These are phyloP conservation scores for Phaedon cochleariae DNA, from an alignment of 2,888 invertebrate species.

Conservation along the genomic window DNA sequence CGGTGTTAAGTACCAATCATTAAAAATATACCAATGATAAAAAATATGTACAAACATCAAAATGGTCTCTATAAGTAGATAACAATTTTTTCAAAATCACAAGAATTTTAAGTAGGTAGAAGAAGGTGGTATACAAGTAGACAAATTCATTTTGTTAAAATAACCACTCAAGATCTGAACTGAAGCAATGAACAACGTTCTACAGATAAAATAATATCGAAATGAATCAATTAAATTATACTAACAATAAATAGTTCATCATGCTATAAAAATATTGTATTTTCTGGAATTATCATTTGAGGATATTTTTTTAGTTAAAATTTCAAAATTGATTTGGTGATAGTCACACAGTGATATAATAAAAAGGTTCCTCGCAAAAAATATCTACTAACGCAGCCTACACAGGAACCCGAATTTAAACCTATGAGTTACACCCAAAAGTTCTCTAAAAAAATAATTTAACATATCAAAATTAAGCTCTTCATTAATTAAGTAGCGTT, in stretches of 20 bases:
- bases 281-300: background rate
- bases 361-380: conserved; percentile 18
- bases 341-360: conserved; percentile 18
- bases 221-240: background rate
- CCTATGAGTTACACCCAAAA: conserved; percentile 12
- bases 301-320: background rate
- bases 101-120: background rate
- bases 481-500: conserved; percentile 76
- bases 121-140: no score
- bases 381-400: conserved; percentile 30
- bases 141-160: no score
- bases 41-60: conserved; percentile 20
- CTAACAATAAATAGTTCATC: conserved; percentile 1
- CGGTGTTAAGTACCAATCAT: conserved; percentile 8
- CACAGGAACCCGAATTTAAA: conserved; percentile 22
- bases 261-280: conserved; percentile 12
- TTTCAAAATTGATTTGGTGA: conserved; percentile 12
- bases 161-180: no score
- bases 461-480: conserved; percentile 13
- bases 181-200: no score
- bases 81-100: conserved; percentile 1
- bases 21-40: conserved; percentile 5
- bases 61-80: conserved; percentile 8
- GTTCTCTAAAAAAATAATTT: conserved; percentile 14
- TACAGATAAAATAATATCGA: background rate